Percentiles rank a stretch among this genome's conserved stretches.
These are phyloP conservation scores for Sphecodes monilicornis DNA, from an alignment of 2,888 invertebrate species.

Conservation along the genomic window DNA sequence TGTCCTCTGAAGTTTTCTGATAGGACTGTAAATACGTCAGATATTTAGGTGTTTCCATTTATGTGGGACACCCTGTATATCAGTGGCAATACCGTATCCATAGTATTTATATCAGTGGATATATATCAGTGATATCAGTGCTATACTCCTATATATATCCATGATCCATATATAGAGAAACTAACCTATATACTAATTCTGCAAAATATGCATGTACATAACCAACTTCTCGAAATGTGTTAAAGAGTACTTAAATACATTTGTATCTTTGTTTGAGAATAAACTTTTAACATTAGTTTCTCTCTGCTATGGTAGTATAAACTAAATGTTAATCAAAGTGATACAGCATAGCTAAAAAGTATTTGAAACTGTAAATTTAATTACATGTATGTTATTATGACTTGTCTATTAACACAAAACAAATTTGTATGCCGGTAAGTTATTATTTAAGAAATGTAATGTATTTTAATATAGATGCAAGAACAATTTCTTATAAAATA, in stretches of 20 bases:
- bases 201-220: not conserved
- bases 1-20: too few relatives aligned
- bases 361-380: constrained; percentile 3
- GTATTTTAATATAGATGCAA: not conserved
- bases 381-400: constrained; percentile 62
- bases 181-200: not conserved
- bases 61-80: too few relatives aligned
- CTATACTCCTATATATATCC: too few relatives aligned
- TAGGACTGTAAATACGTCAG: too few relatives aligned
- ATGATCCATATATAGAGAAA: too few relatives aligned
- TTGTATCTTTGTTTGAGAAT: not conserved
- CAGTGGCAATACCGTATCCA: too few relatives aligned
- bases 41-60: too few relatives aligned
- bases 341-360: not conserved
- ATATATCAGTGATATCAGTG: too few relatives aligned
- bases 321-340: not conserved
- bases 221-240: not conserved
- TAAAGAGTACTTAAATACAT: not conserved
- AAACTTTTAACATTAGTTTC: not conserved
- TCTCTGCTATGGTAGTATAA: not conserved
- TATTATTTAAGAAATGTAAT: constrained; percentile 23
- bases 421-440: constrained; percentile 79
- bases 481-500: not conserved
- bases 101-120: too few relatives aligned
- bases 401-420: constrained; percentile 68